Evolutionary conservation across 2,797 vertebrate genomes (phyloP).

Genomic region (Zenarchopterus dispar): DNA sequence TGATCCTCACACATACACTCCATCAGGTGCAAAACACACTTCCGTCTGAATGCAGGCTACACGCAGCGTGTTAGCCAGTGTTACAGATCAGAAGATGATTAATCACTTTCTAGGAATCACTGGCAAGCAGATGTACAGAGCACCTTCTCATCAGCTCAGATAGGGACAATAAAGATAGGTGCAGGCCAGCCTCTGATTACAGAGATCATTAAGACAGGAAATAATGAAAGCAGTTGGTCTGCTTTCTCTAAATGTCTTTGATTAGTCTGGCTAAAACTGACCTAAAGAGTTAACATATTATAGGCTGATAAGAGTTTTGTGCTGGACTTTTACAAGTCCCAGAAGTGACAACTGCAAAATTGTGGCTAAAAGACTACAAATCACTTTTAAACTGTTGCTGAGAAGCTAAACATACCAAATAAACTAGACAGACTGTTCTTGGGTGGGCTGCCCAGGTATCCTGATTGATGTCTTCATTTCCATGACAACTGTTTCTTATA

Average conservation of each 20-base stretch:
- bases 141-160: conserved; percentile 17
- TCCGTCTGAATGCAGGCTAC: conserved; percentile 5
- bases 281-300: too few relatives aligned
- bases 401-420: too few relatives aligned
- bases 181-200: background rate
- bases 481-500: too few relatives aligned
- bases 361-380: too few relatives aligned
- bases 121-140: conserved; percentile 27
- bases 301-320: too few relatives aligned
- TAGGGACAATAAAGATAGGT: conserved; percentile 6
- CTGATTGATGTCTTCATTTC: too few relatives aligned
- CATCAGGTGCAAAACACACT: conserved; percentile 6
- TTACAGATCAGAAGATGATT: conserved; percentile 24
- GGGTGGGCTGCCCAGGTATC: too few relatives aligned
- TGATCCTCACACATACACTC: conserved; percentile 5
- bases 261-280: background rate
- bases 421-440: too few relatives aligned
- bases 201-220: background rate
- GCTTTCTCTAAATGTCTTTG: background rate
- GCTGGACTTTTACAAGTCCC: too few relatives aligned
- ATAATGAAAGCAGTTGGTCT: background rate
- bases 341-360: too few relatives aligned
- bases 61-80: conserved; percentile 7
- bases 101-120: conserved; percentile 32
- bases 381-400: too few relatives aligned